Evolutionary conservation across 2,888 invertebrate species (phyloP), one percentile per base, ranked within the genome.

Genomic region (Caenorhabditis sp.): DNA sequence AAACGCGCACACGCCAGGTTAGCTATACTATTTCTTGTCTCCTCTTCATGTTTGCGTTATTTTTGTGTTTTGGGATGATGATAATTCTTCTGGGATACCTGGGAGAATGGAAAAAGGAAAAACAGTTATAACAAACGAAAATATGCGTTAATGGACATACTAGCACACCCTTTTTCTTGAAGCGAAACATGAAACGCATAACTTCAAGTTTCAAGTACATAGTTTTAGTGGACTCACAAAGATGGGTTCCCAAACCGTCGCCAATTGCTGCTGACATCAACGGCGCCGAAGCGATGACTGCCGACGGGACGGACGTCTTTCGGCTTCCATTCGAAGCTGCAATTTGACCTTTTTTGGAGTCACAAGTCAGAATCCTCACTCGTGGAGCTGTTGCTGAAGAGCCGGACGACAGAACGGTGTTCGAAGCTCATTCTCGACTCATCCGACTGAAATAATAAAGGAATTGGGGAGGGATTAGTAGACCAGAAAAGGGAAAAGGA

Each of bases 241-340:
- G 63, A 48, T 85, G 83, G 7, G 62, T 70, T 24, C 84, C 82
- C 11, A 86, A 55, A 50, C 79, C 83, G 66, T 85, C 86, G 11
- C 84, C 86, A 37, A 86, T 83, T 1, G 86, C 81, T 7, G 84
- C 85, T 13, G 79, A 68, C 76, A 86, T 84, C 62, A 86, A 65
- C 8, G 86, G 85, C 13, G 84, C 82, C 13, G 83, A 81, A 0
- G 82, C 81, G 45, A 86, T 65, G 7, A 86, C 83, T 6, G 85
- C 85, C 2, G 82, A 74, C 11, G 80, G 80, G 9, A 82, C 79
- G 13, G 82, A 82, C 20, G 80, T 72, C 48, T 80, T 80, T 17
- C 80, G 76, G 37, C 58, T 63, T 30, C 74, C 62, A 65, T 68
- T 71, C 13, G 78, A 79, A 9, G 62, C 78, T 78, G 61, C 35